phyloP scores from a whole-genome alignment of 2,797 vertebrate species.

The Leucoraja ocellata region DNA sequence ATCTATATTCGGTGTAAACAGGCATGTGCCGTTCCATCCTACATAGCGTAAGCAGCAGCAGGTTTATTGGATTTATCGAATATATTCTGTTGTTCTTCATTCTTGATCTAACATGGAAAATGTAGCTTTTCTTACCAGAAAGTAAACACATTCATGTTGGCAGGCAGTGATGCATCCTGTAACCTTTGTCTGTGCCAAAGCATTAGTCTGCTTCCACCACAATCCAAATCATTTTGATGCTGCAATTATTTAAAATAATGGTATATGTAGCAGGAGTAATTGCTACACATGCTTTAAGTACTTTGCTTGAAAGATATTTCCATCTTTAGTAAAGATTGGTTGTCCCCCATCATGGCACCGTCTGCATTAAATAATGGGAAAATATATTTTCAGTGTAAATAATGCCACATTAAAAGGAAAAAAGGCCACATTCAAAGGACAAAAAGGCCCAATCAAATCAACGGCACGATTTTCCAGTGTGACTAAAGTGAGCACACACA shows the following conservation, averaged over 20 bases:
- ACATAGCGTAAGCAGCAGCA: neutral
- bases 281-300: neutral
- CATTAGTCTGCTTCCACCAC: neutral
- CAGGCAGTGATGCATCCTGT: neutral
- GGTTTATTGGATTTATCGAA: neutral
- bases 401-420: neutral
- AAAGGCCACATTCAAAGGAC: neutral
- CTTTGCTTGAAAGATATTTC: neutral
- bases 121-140: neutral
- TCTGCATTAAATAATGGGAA: neutral
- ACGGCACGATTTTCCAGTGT: neutral
- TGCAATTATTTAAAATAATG: neutral
- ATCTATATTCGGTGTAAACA: no score
- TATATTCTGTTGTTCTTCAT: neutral
- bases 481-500: neutral
- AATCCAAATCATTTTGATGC: neutral
- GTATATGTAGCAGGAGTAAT: neutral
- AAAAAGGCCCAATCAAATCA: neutral
- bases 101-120: conserved; percentile 17
- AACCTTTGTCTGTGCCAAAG: neutral
- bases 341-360: neutral
- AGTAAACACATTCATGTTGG: neutral
- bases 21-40: no score
- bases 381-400: neutral
- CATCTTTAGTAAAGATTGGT: neutral